Evolutionary conservation across 2,888 invertebrate genomes (phyloP).

Genomic region (Autographa pulchrina): DNA sequence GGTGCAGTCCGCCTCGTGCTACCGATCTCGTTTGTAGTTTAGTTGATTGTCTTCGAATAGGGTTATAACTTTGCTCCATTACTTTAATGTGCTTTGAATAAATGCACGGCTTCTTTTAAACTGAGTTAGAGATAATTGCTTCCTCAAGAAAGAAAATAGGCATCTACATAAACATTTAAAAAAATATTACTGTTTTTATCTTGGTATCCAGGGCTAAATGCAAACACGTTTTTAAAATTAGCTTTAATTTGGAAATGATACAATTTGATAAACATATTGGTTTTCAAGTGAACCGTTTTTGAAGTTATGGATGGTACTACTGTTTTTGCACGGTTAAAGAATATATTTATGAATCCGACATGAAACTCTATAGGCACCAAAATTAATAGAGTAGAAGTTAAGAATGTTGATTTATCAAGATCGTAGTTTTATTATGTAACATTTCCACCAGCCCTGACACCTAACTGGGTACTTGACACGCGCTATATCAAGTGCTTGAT

Average conservation of each 20-base stretch:
- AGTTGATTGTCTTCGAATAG: constrained; percentile 7
- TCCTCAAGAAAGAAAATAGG: background rate
- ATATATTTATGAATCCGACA: too few relatives aligned
- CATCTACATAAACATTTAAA: background rate
- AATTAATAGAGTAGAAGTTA: too few relatives aligned
- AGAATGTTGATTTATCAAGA: background rate
- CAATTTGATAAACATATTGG: too few relatives aligned
- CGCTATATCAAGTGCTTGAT: constrained; percentile 58
- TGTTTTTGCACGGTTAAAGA: too few relatives aligned
- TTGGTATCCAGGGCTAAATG: too few relatives aligned
- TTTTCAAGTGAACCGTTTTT: too few relatives aligned
- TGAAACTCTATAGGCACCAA: too few relatives aligned
- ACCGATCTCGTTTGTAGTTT: constrained; percentile 13
- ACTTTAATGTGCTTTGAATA: background rate
- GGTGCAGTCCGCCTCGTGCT: constrained; percentile 19
- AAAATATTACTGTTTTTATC: too few relatives aligned
- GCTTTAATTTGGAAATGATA: too few relatives aligned
- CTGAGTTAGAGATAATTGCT: background rate
- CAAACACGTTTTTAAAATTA: too few relatives aligned
- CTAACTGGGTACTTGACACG: constrained; percentile 42
- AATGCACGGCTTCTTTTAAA: background rate
- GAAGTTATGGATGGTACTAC: too few relatives aligned
- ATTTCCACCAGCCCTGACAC: constrained; percentile 20
- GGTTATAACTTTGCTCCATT: background rate
- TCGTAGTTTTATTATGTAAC: background rate